Base-by-base conservation (phyloP, 2,888 invertebrate genomes). In the Drosophila kanekoi region DNA sequence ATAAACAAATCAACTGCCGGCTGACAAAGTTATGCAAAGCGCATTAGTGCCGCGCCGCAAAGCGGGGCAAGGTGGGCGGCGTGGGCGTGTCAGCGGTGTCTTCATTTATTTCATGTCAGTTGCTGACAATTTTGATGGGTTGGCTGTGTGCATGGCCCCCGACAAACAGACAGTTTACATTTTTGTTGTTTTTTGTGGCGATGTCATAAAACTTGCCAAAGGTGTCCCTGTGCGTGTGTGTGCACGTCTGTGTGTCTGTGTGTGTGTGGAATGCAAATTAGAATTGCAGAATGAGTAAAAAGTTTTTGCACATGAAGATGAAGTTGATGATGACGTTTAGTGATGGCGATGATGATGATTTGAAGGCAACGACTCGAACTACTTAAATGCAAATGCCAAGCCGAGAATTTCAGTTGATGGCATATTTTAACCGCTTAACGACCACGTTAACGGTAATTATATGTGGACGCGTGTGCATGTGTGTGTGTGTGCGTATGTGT, bases 91-190 rank as follows among this genome's bases (percentile, higher is more conserved):
- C 52, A 53, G 54, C 56, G 51, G 58, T 59, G 49, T 62, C 70
- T 81, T 70, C 76, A 87, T 84, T 76, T 68, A 54, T 87, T 66
- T 64, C 59, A 68, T 72, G 87, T 87, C 85, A 87, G 51, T 13
- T 72, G 49, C 37, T 28, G 40, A 47, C 65, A 65, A 65, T 58
- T 74, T 69, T 54, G 56, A 66, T 43, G 13, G 32, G 11, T 5
- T 14, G 43, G 13, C 23, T 23, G 4, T 23, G 32, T 6, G 16
- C 11, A 6, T 32, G 45, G 47, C n/a, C 16, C n/a, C 13, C 40
- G 35, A 38, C 23, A 38, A 49, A 38, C 52, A 49, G 32, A 28
- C 63, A 43, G 49, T 51, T 62, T 14, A 23, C 28, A 54, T 51
- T 59, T 37, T 32, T 57, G 32, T 52, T 58, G 38, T 43, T 64